Evolutionary conservation across 2,888 invertebrate species (phyloP).

Genomic region (Epinotia ramella): DNA sequence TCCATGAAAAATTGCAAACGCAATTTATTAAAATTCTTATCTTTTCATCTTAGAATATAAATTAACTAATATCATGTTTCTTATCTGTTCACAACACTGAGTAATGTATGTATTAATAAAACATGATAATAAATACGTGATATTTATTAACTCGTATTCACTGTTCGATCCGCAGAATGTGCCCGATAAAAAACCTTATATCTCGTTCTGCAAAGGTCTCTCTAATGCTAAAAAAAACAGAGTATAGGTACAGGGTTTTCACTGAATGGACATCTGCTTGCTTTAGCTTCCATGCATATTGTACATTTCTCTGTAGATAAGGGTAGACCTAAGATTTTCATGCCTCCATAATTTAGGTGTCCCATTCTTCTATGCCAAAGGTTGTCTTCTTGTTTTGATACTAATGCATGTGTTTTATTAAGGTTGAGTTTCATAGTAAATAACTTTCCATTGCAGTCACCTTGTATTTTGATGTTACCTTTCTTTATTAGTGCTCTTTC

Average conservation of each 20-base stretch:
- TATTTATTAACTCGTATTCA: too few relatives aligned
- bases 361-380: conserved; percentile 9
- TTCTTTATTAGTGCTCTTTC: background rate
- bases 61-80: too few relatives aligned
- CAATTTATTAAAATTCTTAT: too few relatives aligned
- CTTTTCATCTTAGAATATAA: too few relatives aligned
- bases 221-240: too few relatives aligned
- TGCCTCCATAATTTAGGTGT: background rate
- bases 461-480: background rate
- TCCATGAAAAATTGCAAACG: too few relatives aligned
- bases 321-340: background rate
- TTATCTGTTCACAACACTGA: too few relatives aligned
- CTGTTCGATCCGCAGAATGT: too few relatives aligned
- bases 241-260: background rate
- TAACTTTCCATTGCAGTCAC: background rate
- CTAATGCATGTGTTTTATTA: conserved; percentile 13
- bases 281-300: background rate
- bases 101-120: too few relatives aligned
- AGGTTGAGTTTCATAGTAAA: conserved; percentile 14
- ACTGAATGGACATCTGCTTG: background rate
- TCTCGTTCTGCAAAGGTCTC: too few relatives aligned
- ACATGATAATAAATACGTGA: too few relatives aligned
- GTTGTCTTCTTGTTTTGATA: background rate
- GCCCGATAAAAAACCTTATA: too few relatives aligned
- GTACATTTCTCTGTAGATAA: background rate